These are phyloP conservation scores for Oxyruncus cristatus DNA, from an alignment of 2,113 vertebrate genomes.

Conservation along the genomic window DNA sequence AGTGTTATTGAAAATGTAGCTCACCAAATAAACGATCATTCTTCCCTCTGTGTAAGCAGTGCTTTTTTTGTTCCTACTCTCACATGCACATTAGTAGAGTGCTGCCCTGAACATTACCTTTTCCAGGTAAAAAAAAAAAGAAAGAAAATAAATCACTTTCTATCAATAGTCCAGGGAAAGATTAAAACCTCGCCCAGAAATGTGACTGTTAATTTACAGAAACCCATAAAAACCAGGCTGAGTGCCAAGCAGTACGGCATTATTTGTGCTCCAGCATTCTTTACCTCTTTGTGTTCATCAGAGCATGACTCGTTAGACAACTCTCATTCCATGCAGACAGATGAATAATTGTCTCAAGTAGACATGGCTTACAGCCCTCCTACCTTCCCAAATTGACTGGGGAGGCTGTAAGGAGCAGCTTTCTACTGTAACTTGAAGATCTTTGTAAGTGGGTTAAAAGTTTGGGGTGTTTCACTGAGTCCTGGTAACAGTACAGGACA, in stretches of 20 bases:
- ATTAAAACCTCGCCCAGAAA: constrained; percentile 61
- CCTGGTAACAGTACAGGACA: not conserved
- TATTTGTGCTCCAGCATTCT: constrained; percentile 55
- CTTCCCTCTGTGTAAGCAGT: not conserved
- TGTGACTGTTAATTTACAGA: constrained; percentile 55
- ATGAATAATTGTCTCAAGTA: constrained; percentile 59
- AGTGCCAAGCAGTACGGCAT: constrained; percentile 37
- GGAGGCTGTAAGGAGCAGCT: not conserved
- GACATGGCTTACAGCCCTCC: constrained; percentile 3
- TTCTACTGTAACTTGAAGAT: not conserved
- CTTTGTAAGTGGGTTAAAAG: not conserved
- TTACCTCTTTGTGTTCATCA: constrained; percentile 51
- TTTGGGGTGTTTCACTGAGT: not conserved
- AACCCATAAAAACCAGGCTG: constrained; percentile 59
- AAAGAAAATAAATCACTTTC: constrained; percentile 58
- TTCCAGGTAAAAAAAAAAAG: constrained; percentile 48
- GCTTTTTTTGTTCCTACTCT: not conserved
- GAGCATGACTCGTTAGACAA: constrained; percentile 60
- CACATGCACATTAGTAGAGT: not conserved
- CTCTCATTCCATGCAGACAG: constrained; percentile 36
- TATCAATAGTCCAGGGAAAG: constrained; percentile 39
- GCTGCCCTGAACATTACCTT: not conserved
- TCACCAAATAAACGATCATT: constrained; percentile 21
- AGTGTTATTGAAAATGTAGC: not conserved
- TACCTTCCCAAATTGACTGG: not conserved